Percentiles rank a stretch among this genome's conserved stretches.
Conservation (phyloP, 2,113 vertebrate genomes). For the Neotragus pygmaeus region DNA sequence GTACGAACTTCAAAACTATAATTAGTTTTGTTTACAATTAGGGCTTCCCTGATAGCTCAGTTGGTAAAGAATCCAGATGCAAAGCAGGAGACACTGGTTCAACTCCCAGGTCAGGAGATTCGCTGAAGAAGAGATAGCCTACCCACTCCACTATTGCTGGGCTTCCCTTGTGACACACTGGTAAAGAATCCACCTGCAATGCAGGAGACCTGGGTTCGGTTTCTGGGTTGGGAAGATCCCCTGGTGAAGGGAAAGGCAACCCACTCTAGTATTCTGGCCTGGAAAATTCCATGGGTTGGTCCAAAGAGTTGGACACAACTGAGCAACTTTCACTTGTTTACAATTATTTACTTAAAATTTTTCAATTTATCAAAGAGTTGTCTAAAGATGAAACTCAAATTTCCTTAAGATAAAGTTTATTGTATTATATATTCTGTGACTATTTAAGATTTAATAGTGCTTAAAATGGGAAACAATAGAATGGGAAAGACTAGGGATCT, state of each 20-base stretch:
- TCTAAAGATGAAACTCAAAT: conserved; percentile 47
- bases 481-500: background rate
- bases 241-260: background rate
- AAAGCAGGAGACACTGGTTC: background rate
- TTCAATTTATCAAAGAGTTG: conserved; percentile 12
- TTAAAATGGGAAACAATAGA: background rate
- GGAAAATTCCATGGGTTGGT: background rate
- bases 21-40: conserved; percentile 28
- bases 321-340: background rate
- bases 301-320: background rate
- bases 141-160: background rate
- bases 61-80: background rate
- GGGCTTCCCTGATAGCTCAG: background rate
- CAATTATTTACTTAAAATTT: conserved; percentile 59
- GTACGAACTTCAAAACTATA: conserved; percentile 65
- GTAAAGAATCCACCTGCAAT: background rate
- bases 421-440: conserved; percentile 57
- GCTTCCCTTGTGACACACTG: background rate
- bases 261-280: background rate
- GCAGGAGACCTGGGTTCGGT: rapidly evolving
- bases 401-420: conserved; percentile 63
- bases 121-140: background rate
- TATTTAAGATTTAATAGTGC: background rate
- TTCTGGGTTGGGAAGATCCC: background rate
- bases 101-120: background rate